Evolutionary conservation across 1,140 invertebrate species (phyloP).

Genomic region (Sitodiplosis mosellana): DNA sequence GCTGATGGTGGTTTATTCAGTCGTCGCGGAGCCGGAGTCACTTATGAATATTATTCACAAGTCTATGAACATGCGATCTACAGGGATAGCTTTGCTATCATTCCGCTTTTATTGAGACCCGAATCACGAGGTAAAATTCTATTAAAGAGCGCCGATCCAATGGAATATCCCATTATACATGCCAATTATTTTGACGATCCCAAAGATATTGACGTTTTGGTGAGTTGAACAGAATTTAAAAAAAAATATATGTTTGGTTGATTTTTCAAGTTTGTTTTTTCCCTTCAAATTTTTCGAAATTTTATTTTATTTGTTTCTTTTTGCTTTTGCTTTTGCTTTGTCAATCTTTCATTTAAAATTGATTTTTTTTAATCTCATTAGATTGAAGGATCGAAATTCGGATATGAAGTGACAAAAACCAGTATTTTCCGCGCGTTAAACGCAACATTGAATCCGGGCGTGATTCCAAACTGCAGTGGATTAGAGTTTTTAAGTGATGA

Average conservation of each 20-base stretch:
- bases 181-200: constrained; percentile 61
- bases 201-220: constrained; percentile 45
- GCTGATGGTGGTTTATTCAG: constrained; percentile 56
- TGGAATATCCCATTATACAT: constrained; percentile 53
- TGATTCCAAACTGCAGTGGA: constrained; percentile 37
- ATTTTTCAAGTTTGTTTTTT: too few relatives aligned
- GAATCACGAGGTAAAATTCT: constrained; percentile 48
- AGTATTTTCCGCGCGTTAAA: constrained; percentile 41
- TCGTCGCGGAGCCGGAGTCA: constrained; percentile 42
- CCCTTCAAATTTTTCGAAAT: too few relatives aligned
- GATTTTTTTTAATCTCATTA: too few relatives aligned
- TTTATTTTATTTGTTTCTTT: too few relatives aligned
- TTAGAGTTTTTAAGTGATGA: constrained; percentile 28
- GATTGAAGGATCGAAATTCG: constrained; percentile 53
- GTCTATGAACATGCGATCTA: constrained; percentile 48
- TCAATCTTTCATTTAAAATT: too few relatives aligned
- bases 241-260: too few relatives aligned
- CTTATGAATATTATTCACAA: constrained; percentile 42
- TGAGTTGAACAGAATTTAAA: constrained; percentile 26
- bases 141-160: constrained; percentile 42
- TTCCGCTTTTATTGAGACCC: constrained; percentile 48
- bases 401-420: constrained; percentile 38
- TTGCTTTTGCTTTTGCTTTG: too few relatives aligned
- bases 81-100: constrained; percentile 40
- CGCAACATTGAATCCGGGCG: constrained; percentile 36